Evolutionary conservation across 2,113 vertebrate genomes (phyloP).

Genomic region (Leuciscus idus): DNA sequence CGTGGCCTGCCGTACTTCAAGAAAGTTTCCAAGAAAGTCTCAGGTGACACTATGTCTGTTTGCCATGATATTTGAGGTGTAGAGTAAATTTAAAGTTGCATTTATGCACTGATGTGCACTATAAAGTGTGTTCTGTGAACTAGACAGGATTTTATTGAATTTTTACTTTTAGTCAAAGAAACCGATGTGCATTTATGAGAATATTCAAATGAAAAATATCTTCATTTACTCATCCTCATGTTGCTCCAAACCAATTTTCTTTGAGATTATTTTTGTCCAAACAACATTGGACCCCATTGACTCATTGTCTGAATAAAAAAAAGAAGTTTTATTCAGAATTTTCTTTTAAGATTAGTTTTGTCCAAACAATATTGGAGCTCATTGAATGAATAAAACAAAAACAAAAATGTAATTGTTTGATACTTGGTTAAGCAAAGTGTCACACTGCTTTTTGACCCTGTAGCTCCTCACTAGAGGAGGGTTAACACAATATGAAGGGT

Average conservation of each 20-base stretch:
- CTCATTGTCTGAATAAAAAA: too few relatives aligned
- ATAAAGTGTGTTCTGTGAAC: not conserved
- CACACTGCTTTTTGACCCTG: not conserved
- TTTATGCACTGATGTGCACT: not conserved
- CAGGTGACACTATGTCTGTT: not conserved
- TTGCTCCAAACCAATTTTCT: not conserved
- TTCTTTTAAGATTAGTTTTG: too few relatives aligned
- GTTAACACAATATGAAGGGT: not conserved
- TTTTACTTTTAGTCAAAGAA: not conserved
- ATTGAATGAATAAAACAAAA: not conserved
- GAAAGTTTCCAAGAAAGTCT: slow-evolving; percentile 16
- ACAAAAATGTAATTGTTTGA: not conserved
- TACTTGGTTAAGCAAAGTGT: not conserved
- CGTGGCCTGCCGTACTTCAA: not conserved
- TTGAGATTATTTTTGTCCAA: too few relatives aligned
- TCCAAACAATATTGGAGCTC: not conserved
- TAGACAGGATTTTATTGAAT: not conserved
- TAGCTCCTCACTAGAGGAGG: not conserved
- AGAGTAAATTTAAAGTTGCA: not conserved
- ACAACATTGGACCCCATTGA: too few relatives aligned
- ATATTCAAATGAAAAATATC: not conserved
- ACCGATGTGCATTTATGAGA: not conserved
- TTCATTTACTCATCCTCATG: not conserved
- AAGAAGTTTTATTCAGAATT: too few relatives aligned
- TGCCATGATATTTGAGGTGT: not conserved